A percentile compares a stretch with the other conserved stretches of the same genome.
Evolutionary conservation across 2,797 vertebrate species (phyloP).

Genomic region (Oreortyx pictus): DNA sequence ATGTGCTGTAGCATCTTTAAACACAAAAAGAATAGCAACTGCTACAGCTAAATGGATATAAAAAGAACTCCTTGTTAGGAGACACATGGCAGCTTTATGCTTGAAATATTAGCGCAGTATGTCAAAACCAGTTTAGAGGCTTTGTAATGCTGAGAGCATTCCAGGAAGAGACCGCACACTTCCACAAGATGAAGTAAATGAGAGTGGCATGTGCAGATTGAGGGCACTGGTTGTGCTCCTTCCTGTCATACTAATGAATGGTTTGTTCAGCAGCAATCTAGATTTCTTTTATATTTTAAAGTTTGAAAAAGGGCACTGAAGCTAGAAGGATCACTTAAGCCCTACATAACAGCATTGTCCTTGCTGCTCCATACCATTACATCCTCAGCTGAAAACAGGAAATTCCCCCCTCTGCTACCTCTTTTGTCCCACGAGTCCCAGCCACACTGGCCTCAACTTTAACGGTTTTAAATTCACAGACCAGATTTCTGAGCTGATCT

Average conservation of each 20-base stretch:
- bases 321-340: neutral
- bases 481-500: neutral
- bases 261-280: neutral
- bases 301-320: neutral
- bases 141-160: neutral
- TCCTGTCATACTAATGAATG: neutral
- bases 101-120: neutral
- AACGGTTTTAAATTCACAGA: neutral
- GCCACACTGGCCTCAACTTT: rapidly evolving
- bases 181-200: neutral
- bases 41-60: slow-evolving; percentile 18
- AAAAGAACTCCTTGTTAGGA: neutral
- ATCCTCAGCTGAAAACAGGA: neutral
- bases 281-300: neutral
- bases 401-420: neutral
- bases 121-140: neutral
- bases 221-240: neutral
- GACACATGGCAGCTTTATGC: slow-evolving; percentile 17
- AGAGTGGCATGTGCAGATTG: neutral
- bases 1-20: slow-evolving; percentile 26
- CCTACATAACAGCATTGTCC: rapidly evolving
- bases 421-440: neutral
- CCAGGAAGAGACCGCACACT: neutral
- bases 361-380: neutral
- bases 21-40: slow-evolving; percentile 31